Conservation (phyloP, 2,113 vertebrate species). For the Siniperca chuatsi region DNA sequence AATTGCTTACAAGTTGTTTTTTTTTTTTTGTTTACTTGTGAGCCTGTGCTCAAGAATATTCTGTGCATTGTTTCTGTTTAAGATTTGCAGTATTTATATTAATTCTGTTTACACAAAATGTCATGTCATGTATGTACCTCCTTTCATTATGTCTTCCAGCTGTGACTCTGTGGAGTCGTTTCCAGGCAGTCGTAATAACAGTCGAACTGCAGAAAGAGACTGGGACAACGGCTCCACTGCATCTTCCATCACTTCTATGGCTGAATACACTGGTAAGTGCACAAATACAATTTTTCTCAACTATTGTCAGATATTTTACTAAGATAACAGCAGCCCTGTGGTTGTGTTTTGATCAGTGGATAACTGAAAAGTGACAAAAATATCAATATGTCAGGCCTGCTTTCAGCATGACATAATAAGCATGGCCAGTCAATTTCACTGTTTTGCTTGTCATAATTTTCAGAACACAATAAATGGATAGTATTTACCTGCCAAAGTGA, state of each 20-base stretch:
- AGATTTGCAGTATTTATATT: not conserved
- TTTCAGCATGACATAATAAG: not conserved
- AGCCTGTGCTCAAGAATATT: not conserved
- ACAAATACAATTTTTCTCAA: not conserved
- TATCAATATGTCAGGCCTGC: not conserved
- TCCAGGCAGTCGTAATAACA: constrained; percentile 91
- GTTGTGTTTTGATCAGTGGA: too few species aligned
- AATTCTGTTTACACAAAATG: not conserved
- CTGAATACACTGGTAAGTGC: constrained; percentile 92
- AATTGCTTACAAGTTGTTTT: not conserved
- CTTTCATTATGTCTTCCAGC: constrained; percentile 40
- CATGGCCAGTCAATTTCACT: not conserved
- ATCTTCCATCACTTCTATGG: constrained; percentile 95
- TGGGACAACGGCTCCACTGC: constrained; percentile 98
- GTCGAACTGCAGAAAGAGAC: constrained; percentile 92
- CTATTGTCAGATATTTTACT: too few species aligned
- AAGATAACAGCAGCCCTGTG: not conserved
- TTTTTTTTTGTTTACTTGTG: not conserved
- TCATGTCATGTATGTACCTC: not conserved
- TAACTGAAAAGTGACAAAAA: not conserved
- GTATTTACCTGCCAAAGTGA: not conserved
- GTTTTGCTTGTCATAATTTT: not conserved
- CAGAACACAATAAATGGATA: not conserved
- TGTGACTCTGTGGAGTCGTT: constrained; percentile 96
- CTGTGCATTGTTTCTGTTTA: not conserved